These are phyloP conservation scores for Bradynema listronoti DNA, from an alignment of 1,140 invertebrate genomes.

Conservation along the genomic window DNA sequence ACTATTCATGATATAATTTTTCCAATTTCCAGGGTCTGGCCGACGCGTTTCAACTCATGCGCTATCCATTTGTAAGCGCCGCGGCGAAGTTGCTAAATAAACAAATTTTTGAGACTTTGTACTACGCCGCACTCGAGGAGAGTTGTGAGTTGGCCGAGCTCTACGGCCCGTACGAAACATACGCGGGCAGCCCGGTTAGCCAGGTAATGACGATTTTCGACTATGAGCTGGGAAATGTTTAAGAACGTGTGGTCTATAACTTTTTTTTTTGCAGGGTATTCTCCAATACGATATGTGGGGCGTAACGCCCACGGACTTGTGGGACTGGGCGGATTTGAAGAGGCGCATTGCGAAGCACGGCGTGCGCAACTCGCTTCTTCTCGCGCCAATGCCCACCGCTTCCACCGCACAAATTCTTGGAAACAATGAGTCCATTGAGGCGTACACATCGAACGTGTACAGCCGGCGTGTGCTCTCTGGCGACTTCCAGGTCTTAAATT, in stretches of 20 bases:
- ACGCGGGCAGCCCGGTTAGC: slow-evolving; percentile 62
- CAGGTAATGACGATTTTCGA: not conserved
- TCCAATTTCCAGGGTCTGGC: slow-evolving; percentile 74
- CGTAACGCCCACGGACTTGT: slow-evolving; percentile 74
- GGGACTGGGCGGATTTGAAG: slow-evolving; percentile 81
- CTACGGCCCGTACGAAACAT: slow-evolving; percentile 80
- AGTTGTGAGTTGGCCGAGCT: slow-evolving; percentile 87
- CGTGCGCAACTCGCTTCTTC: slow-evolving; percentile 81
- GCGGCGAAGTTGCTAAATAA: slow-evolving; percentile 80
- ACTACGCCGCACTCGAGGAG: slow-evolving; percentile 89
- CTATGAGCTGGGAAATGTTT: too few species aligned
- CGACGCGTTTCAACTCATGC: slow-evolving; percentile 89
- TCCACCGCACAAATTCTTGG: slow-evolving; percentile 98
- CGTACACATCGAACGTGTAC: slow-evolving; percentile 96
- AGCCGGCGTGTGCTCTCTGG: slow-evolving; percentile 84
- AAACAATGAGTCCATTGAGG: slow-evolving; percentile 96
- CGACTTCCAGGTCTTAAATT: slow-evolving; percentile 66
- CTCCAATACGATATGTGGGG: slow-evolving; percentile 97
- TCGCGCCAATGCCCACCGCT: slow-evolving; percentile 97
- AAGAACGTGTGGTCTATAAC: too few species aligned
- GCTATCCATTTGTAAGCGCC: slow-evolving; percentile 74
- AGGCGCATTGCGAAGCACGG: slow-evolving; percentile 80
- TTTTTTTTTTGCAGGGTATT: slow-evolving; percentile 73
- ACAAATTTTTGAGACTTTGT: slow-evolving; percentile 96
- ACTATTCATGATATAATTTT: slow-evolving; percentile 1